A percentile compares a stretch with the other conserved stretches of the same genome.
phyloP scores from a whole-genome alignment of 2,113 vertebrate species.

The Gallinago media region DNA sequence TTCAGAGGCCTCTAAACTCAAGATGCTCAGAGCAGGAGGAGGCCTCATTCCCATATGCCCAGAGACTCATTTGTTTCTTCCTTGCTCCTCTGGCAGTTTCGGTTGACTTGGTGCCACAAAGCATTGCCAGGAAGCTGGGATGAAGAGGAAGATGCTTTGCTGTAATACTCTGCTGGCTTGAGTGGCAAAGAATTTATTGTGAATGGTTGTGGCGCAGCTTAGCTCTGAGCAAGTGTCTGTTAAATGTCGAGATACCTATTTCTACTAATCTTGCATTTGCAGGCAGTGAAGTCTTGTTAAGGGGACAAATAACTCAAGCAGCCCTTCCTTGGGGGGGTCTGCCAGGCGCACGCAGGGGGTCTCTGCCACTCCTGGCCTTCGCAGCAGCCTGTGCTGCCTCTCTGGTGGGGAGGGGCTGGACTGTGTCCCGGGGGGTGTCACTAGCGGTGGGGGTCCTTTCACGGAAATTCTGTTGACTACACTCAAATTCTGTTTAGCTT shows the following conservation, averaged over 20 bases:
- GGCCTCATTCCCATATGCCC: background rate
- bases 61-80: background rate
- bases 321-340: background rate
- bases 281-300: background rate
- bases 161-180: background rate
- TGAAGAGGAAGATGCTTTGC: background rate
- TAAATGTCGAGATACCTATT: background rate
- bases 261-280: background rate
- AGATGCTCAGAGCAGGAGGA: background rate
- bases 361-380: background rate
- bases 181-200: background rate
- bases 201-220: background rate
- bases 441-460: background rate
- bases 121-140: background rate
- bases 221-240: background rate
- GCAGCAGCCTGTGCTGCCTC: rapidly evolving
- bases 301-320: background rate
- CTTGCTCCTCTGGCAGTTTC: background rate
- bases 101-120: background rate
- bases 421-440: background rate
- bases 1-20: background rate
- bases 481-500: background rate
- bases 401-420: background rate
- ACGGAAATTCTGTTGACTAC: background rate
- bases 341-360: rapidly evolving